Evolutionary conservation across 37 sponge, comb jelly and placozoan species (phyloP), one percentile per base, ranked within the genome.

Genomic region (Beroe forskalii): DNA sequence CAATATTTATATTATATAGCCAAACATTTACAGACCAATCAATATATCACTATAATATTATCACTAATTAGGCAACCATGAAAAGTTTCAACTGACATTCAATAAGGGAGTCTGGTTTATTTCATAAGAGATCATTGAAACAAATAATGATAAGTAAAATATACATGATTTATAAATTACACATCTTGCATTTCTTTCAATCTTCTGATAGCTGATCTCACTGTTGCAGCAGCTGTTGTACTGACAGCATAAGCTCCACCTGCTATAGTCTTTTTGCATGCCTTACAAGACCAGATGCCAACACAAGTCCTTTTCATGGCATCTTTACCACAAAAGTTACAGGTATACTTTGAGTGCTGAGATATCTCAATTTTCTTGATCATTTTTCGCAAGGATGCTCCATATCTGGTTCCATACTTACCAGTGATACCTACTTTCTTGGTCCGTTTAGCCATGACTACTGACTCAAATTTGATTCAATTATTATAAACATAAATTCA

Each of bases 351-450:
- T 12, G 89, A 80, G 91, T 96, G 99, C 76, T 98, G 99, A 14
- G 94, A 90, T 37, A 98, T 95, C 91, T 98, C 99, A 40, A 98
- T 96, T 92, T 97, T 97, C 92, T 98, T 98, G 35, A 95, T 92
- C 99, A 96, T 96, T 91, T 98, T 98, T 23, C 99, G 91, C 1
- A 98, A 92, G 0, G 96, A 96, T 38, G 99, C 90, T 41, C 99
- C 99, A 91, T 98, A 98, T 22, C 99, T 90, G 20, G 99, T 98
- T 17, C 99, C 95, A 91, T 98, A 98, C 91, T 98, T 96, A 35
- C 99, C 96, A 35, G 95, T 95, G 76, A 96, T 96, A 12, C 96
- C 99, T 0, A 98, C 99, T 89, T 98, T 98, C 95, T 96, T 95
- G 27, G 96, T 98, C 41, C 99, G 62, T 60, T 98, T 96, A 0